These are phyloP conservation scores for Drosophila anomalipes DNA, from an alignment of 2,888 invertebrate genomes.

Conservation along the genomic window DNA sequence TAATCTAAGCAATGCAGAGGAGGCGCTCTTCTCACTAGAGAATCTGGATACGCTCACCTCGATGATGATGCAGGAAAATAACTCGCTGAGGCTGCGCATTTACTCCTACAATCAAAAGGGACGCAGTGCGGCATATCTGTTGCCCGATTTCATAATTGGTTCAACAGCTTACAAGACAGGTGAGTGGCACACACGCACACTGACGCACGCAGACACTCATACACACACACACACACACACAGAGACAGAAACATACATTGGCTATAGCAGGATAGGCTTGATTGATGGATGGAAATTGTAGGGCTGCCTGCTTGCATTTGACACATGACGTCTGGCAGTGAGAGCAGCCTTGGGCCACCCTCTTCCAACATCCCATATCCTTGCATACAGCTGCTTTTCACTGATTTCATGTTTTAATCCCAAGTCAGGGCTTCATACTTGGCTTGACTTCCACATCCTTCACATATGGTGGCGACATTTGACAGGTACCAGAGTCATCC, in stretches of 20 bases:
- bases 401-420: conserved; percentile 56
- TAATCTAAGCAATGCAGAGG: conserved; percentile 85
- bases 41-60: conserved; percentile 90
- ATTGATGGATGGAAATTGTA: conserved; percentile 73
- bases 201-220: conserved; percentile 11
- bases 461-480: conserved; percentile 54
- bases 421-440: conserved; percentile 24
- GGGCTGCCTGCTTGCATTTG: conserved; percentile 54
- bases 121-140: conserved; percentile 89
- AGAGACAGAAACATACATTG: conserved; percentile 10
- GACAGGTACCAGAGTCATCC: conserved; percentile 68
- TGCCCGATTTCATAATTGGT: conserved; percentile 92
- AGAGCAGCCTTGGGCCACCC: conserved; percentile 1
- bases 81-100: conserved; percentile 91
- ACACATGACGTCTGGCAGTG: conserved; percentile 38
- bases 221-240: conserved; percentile 20
- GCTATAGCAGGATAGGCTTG: conserved; percentile 32
- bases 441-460: conserved; percentile 17
- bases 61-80: conserved; percentile 92
- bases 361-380: neutral
- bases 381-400: conserved; percentile 24
- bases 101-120: conserved; percentile 94
- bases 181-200: conserved; percentile 69
- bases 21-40: conserved; percentile 84
- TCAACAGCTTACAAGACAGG: conserved; percentile 90